Evolutionary conservation across 2,888 invertebrate species (phyloP).

Genomic region (Elegia similella): DNA sequence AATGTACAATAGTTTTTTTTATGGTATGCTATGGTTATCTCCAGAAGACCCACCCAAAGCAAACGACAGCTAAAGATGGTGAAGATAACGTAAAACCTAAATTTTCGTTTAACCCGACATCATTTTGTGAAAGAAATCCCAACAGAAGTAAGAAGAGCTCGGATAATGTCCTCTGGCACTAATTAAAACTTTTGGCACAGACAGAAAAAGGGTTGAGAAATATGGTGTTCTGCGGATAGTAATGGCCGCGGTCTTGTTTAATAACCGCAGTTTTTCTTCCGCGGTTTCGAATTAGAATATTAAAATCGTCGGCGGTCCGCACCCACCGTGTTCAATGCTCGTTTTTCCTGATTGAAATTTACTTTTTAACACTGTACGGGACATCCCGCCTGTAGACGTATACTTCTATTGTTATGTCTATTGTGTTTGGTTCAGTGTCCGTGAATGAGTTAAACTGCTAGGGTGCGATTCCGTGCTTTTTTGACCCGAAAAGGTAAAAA

Average conservation of each 20-base stretch:
- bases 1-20: too few species aligned
- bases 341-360: constrained; percentile 17
- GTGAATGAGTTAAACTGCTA: too few species aligned
- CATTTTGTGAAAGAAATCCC: constrained; percentile 53
- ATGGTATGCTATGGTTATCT: too few species aligned
- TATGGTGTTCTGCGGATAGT: constrained; percentile 71
- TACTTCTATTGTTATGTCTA: too few species aligned
- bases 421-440: too few species aligned
- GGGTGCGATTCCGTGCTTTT: too few species aligned
- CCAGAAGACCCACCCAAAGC: too few species aligned
- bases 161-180: constrained; percentile 79
- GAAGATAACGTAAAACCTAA: too few species aligned
- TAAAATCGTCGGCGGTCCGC: constrained; percentile 37
- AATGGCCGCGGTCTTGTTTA: constrained; percentile 68
- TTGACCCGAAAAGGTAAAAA: too few species aligned
- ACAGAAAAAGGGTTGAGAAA: constrained; percentile 76
- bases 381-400: constrained; percentile 11
- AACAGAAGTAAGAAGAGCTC: constrained; percentile 59
- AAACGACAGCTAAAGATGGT: too few species aligned
- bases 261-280: constrained; percentile 64
- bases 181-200: constrained; percentile 76
- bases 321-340: constrained; percentile 16
- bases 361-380: constrained; percentile 17
- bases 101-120: too few species aligned
- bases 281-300: constrained; percentile 50